Base-by-base conservation (phyloP, 1,140 invertebrate species). In the Lepidurus packardi region DNA sequence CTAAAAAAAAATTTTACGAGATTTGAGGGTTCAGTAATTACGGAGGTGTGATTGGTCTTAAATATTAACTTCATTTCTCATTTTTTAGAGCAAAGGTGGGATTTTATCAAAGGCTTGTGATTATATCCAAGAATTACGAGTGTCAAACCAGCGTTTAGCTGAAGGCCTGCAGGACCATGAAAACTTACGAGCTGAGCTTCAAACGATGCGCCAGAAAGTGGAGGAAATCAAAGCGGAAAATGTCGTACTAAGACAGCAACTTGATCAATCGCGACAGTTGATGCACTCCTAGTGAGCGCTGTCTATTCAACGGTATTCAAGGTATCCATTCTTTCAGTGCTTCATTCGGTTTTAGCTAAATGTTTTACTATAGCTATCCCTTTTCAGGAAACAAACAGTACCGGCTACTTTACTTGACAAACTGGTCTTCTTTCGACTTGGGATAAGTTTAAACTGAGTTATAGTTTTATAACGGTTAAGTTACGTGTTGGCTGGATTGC, bases 21-120 rank as follows among this genome's bases (percentile, higher is more conserved):
- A 74, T 13, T 21, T 43, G 13, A 11, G 53, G 77, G 7, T 16
- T 11, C 7, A 87, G 85, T 80, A 87, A 34, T 34, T 34, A 34
- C 34, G 87, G 1, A 21, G 34, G 34, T 7, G 73, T 3, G 10
- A 24, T 9, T 73, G 11, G 11, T 73, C 0, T 34, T 10, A 21
- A 24, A 73, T 34, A 42, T 43, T 74, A 16, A 16, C 8, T 74
- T n/a, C 9, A 10, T 78, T 4, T 79, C 73, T n/a, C 11, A n/a
- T 80, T 81, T 80, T 78, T 84, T 89, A 96, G 87, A 98, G 95
- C 83, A 98, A 98, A 89, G 95, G 96, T 44, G 95, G 94, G 74
- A 98, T 98, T 81, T 85, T 98, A 79, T 93, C 96, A 4, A 98
- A 98, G 86, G 96, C 96, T 3, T 98, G 95, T 86, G 96, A 98